A percentile compares a stretch with the other conserved stretches of the same genome.
phyloP scores from a whole-genome alignment of 1,140 invertebrate species.

The Drosophila teissieri region DNA sequence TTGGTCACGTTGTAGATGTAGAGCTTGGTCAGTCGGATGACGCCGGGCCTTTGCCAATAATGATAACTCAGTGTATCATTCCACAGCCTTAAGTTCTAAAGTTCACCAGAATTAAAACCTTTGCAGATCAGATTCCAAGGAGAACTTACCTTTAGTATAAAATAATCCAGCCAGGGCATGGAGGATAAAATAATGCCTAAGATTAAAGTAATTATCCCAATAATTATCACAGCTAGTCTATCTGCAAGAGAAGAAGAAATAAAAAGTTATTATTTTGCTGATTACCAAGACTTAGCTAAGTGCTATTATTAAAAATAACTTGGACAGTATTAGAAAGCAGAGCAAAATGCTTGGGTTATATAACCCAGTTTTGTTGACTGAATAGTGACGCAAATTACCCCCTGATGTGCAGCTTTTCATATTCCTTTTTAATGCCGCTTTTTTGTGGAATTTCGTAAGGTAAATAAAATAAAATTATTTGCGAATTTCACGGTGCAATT shows the following conservation, averaged over 20 bases:
- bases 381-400: neutral
- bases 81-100: slow-evolving; percentile 92
- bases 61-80: slow-evolving; percentile 94
- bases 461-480: slow-evolving; percentile 41
- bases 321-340: neutral
- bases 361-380: neutral
- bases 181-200: slow-evolving; percentile 92
- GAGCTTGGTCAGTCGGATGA: slow-evolving; percentile 94
- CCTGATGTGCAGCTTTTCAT: neutral
- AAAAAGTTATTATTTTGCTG: neutral
- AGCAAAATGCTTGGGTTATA: neutral
- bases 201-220: slow-evolving; percentile 91
- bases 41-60: slow-evolving; percentile 96
- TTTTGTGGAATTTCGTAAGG: slow-evolving; percentile 9
- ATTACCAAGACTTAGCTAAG: neutral
- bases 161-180: slow-evolving; percentile 93
- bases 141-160: slow-evolving; percentile 90
- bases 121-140: too few species aligned
- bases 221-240: slow-evolving; percentile 90
- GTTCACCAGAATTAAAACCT: too few species aligned
- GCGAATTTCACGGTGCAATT: slow-evolving; percentile 40
- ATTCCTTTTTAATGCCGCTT: neutral
- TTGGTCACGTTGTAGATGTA: slow-evolving; percentile 96
- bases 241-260: slow-evolving; percentile 87
- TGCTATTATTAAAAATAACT: neutral